A percentile compares a stretch with the other conserved stretches of the same genome.
Conservation (phyloP, 2,888 invertebrate genomes). For the Andrena bucephala region DNA sequence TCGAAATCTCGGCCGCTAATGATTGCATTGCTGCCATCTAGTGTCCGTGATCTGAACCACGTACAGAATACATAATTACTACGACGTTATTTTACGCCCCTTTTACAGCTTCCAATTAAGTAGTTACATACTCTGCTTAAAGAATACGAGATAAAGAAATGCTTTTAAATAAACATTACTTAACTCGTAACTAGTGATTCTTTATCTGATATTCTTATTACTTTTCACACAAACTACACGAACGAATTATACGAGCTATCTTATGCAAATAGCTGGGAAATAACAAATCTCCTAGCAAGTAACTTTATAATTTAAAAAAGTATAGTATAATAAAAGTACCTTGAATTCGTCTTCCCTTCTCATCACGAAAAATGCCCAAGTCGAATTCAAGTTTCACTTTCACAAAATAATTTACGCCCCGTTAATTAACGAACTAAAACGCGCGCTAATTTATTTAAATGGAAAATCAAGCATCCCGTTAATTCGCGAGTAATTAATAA, state of each 20-base stretch:
- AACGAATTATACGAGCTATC: no score
- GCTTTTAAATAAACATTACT: background rate
- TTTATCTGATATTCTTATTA: background rate
- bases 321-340: background rate
- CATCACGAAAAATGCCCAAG: background rate
- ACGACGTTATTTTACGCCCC: background rate
- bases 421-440: no score
- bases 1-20: background rate
- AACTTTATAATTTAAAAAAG: background rate
- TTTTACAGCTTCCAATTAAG: background rate
- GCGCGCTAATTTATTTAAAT: no score
- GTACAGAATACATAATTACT: background rate
- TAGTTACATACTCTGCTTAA: background rate
- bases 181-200: background rate
- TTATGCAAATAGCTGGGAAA: no score
- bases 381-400: background rate
- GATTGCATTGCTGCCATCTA: conserved; percentile 19
- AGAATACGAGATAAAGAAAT: background rate
- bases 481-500: no score
- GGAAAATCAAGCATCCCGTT: no score
- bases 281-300: background rate
- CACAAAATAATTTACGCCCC: no score
- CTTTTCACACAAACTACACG: background rate
- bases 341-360: background rate
- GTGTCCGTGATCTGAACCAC: background rate